A percentile compares a stretch with the other conserved stretches of the same genome.
Conservation (phyloP, 2,797 vertebrate genomes). For the Pogonophryne albipinna region DNA sequence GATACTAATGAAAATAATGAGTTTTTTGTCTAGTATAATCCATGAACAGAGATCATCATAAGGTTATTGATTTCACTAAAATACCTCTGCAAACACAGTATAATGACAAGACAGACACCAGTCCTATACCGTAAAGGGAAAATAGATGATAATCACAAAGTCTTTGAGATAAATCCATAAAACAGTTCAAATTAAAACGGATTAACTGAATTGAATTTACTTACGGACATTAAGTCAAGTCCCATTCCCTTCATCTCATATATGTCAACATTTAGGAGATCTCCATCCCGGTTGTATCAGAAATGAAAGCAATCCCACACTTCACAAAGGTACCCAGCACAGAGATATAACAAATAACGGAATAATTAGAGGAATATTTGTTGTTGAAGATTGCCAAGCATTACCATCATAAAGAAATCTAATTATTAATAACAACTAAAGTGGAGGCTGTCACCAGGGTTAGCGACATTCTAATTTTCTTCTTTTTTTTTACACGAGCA, state of each 20-base stretch:
- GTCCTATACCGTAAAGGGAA: neutral
- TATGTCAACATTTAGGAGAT: constrained; percentile 54
- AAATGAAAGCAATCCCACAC: constrained; percentile 48
- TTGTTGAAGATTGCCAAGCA: constrained; percentile 66
- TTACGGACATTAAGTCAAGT: constrained; percentile 8
- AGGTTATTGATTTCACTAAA: neutral
- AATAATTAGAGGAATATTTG: constrained; percentile 78
- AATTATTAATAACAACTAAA: constrained; percentile 83
- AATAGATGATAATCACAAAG: neutral
- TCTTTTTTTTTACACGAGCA: constrained; percentile 54
- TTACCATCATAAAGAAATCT: constrained; percentile 82
- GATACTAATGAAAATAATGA: neutral
- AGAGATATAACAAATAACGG: constrained; percentile 74
- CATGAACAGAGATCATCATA: neutral
- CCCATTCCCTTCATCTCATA: constrained; percentile 17
- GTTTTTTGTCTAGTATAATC: neutral
- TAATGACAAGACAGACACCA: accelerated
- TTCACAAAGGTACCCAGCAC: constrained; percentile 57
- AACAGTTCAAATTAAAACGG: constrained; percentile 19
- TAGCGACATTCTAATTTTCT: constrained; percentile 76
- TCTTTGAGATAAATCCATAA: neutral
- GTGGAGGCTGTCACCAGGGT: constrained; percentile 62
- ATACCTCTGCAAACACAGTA: neutral
- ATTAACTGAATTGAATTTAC: constrained; percentile 19
- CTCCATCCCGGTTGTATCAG: constrained; percentile 31